Percentiles rank a stretch among this genome's conserved stretches.
Evolutionary conservation across 2,888 invertebrate species (phyloP).

Genomic region (Nomada ruficornis): DNA sequence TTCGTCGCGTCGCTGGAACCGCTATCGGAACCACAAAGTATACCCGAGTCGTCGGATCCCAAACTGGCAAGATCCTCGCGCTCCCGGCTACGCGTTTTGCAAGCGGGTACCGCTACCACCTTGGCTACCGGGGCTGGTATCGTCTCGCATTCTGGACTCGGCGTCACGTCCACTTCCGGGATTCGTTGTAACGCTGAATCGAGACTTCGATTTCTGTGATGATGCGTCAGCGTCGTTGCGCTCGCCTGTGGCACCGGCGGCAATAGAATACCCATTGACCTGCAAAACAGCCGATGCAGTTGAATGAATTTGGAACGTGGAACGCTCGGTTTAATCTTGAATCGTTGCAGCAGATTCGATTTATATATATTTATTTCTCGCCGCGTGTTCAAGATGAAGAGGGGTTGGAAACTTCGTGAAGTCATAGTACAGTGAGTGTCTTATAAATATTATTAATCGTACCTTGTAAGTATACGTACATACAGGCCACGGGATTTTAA

Average conservation of each 20-base stretch:
- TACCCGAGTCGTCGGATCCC: slow-evolving; percentile 93
- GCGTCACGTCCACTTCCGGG: slow-evolving; percentile 92
- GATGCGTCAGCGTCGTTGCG: slow-evolving; percentile 83
- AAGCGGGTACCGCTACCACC: slow-evolving; percentile 75
- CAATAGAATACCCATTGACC: slow-evolving; percentile 88
- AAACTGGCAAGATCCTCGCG: slow-evolving; percentile 87
- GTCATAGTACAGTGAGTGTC: too few species aligned
- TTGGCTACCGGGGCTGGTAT: slow-evolving; percentile 81
- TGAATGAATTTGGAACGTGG: slow-evolving; percentile 7
- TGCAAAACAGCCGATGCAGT: slow-evolving; percentile 76
- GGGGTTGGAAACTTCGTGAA: too few species aligned
- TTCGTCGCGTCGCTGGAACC: slow-evolving; percentile 84
- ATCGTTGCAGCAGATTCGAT: neutral
- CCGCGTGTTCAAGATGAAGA: too few species aligned
- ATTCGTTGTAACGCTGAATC: slow-evolving; percentile 96
- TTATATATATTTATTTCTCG: neutral
- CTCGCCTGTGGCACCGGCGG: slow-evolving; percentile 87
- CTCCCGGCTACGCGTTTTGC: slow-evolving; percentile 84
- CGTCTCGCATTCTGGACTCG: slow-evolving; percentile 87
- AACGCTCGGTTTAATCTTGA: neutral
- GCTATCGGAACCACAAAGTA: slow-evolving; percentile 87
- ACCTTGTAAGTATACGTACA: too few species aligned
- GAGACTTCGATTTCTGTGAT: slow-evolving; percentile 94
- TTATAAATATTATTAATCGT: too few species aligned
- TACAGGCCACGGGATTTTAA: too few species aligned